Evolutionary conservation across 2,888 invertebrate species (phyloP), one percentile per base, ranked within the genome.

Genomic region (Crossocerus cetratus): DNA sequence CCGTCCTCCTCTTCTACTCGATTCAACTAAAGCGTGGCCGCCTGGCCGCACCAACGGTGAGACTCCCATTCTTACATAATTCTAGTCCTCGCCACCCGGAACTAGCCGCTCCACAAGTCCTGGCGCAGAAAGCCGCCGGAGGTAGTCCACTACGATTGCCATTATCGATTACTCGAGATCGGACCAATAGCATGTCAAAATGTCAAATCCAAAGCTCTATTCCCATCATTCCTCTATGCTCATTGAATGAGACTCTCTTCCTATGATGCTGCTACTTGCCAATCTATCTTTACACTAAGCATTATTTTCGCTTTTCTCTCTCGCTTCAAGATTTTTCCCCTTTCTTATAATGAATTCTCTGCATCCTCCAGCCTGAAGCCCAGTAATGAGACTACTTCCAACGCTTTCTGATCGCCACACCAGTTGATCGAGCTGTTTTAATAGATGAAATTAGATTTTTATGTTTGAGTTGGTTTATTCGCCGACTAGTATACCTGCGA

Each of bases 41-140:
- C 69, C 83, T 81, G 86, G 86, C 85, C 86, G 82, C 83, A 81
- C 83, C 86, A 81, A 89, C 83, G 89, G 89, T 89, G 89, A 89
- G 88, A 85, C 80, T 80, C n/a, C n/a, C 75, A 80, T 49, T 76
- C 75, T 76, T 72, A 72, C 69, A 66, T 72, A 69, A 61, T 69
- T 73, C 72, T 67, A 65, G 54, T 53, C 53, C 42, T 56, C 16
- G 20, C 65, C 14, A 45, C 21, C 53, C 63, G 22, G 59, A 59
- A 65, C 55, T 60, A 73, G 65, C 55, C 32, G 3, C 4, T 45
- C 11, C 13, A 1, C 3, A n/a, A 2, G 21, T 16, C 49, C 4
- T n/a, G 22, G 55, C 32, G 32, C 32, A 32, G 32, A 32, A 32
- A 32, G 32, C 32, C 32, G 32, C 32, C 32, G 32, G 32, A 32